These are phyloP conservation scores for Palloptera scutellata DNA, from an alignment of 2,888 invertebrate genomes.

Conservation along the genomic window DNA sequence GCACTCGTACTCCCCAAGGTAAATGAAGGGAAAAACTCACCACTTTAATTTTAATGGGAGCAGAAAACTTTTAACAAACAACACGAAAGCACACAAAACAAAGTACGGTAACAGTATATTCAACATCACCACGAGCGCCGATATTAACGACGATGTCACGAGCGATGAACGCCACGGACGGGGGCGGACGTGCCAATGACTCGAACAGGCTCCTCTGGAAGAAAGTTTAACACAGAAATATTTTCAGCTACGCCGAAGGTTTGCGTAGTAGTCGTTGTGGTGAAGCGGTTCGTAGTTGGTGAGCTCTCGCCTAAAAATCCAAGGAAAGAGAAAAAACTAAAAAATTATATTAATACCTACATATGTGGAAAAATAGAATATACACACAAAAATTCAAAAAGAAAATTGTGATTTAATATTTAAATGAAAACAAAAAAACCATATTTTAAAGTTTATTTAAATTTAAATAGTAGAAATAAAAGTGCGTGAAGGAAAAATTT, in stretches of 20 bases:
- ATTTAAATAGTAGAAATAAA: constrained; percentile 6
- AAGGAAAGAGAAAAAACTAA: constrained; percentile 20
- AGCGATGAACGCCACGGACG: background rate
- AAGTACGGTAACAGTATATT: background rate
- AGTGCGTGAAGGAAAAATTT: background rate
- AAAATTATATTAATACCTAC: constrained; percentile 12
- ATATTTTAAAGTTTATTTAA: constrained; percentile 1
- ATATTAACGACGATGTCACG: too few relatives aligned
- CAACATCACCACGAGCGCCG: background rate
- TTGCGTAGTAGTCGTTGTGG: constrained; percentile 54
- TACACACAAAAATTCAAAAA: constrained; percentile 16
- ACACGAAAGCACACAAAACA: background rate
- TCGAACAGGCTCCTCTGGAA: constrained; percentile 11
- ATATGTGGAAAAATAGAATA: constrained; percentile 3
- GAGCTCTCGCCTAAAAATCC: constrained; percentile 36
- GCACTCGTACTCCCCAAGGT: too few relatives aligned
- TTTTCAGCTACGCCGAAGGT: constrained; percentile 13
- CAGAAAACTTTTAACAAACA: background rate
- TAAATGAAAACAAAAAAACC: background rate
- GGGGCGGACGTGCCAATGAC: background rate
- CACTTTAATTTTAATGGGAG: constrained; percentile 24
- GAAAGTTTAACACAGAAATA: constrained; percentile 5
- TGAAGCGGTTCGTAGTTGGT: constrained; percentile 57
- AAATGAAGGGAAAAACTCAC: constrained; percentile 4
- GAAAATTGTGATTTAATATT: constrained; percentile 18